A percentile compares a stretch with the other conserved stretches of the same genome.
Conservation (phyloP, 2,888 invertebrate species). For the Lasiommata megera region DNA sequence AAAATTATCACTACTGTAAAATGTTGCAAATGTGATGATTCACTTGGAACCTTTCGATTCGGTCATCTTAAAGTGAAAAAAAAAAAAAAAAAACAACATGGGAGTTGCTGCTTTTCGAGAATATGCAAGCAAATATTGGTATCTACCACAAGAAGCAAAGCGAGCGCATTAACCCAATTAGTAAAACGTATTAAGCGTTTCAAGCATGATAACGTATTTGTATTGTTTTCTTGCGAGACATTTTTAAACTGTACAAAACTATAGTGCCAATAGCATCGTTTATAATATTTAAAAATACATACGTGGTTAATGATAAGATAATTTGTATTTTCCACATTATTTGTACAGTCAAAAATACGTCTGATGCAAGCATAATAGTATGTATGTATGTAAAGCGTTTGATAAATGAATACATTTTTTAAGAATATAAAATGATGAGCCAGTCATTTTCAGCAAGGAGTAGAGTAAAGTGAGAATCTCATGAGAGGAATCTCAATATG, state of each 20-base stretch:
- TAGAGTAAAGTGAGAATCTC: too few relatives aligned
- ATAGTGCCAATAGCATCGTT: neutral
- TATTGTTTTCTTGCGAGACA: neutral
- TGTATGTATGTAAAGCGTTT: neutral
- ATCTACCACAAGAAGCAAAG: neutral
- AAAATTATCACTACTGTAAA: neutral
- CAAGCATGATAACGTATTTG: neutral
- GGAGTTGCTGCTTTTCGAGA: neutral
- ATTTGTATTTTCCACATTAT: neutral
- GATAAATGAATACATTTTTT: slow-evolving; percentile 5
- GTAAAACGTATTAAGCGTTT: neutral
- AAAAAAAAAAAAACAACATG: neutral
- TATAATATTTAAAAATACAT: too few relatives aligned
- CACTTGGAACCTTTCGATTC: neutral
- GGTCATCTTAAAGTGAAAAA: neutral
- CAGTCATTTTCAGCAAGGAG: too few relatives aligned
- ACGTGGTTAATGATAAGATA: neutral
- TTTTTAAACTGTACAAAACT: slow-evolving; percentile 1
- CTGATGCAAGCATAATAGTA: neutral
- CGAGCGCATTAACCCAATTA: neutral
- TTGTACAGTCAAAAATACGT: neutral
- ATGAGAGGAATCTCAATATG: too few relatives aligned
- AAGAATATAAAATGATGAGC: too few relatives aligned
- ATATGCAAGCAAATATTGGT: neutral
- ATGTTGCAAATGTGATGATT: neutral